Conservation (phyloP, 2,888 invertebrate genomes). For the Bugula neritina region DNA sequence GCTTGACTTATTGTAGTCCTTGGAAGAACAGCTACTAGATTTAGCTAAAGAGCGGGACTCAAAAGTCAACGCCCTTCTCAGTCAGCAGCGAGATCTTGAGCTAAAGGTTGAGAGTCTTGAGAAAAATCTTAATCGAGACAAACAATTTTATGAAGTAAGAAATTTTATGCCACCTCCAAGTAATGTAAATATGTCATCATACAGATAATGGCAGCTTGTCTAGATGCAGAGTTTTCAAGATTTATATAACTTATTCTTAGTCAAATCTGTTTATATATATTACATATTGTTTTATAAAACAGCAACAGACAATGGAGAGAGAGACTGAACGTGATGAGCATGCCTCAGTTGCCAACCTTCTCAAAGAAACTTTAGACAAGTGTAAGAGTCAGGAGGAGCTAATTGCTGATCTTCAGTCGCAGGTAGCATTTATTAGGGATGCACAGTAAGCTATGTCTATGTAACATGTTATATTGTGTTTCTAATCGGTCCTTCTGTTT, state of each 20-base stretch:
- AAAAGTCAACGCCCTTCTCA: neutral
- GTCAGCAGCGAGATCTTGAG: neutral
- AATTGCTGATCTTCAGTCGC: neutral
- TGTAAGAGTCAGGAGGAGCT: neutral
- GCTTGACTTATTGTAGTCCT: neutral
- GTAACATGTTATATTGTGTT: too few relatives aligned
- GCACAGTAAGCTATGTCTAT: too few relatives aligned
- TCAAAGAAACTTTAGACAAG: neutral
- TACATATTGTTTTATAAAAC: neutral
- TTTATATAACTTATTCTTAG: too few relatives aligned
- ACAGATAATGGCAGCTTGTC: too few relatives aligned
- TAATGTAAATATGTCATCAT: too few relatives aligned
- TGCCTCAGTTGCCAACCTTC: neutral
- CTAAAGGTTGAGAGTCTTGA: neutral
- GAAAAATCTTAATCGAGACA: neutral
- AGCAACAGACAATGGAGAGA: constrained; percentile 19
- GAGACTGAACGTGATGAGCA: constrained; percentile 8
- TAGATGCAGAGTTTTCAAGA: too few relatives aligned
- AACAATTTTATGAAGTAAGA: neutral
- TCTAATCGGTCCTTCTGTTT: too few relatives aligned
- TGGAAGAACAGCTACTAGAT: neutral
- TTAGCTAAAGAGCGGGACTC: neutral
- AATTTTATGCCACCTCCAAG: too few relatives aligned
- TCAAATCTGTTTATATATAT: too few relatives aligned
- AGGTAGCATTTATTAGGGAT: too few relatives aligned